Evolutionary conservation across 2,797 vertebrate genomes (phyloP).

Genomic region (Euthynnus affinis): DNA sequence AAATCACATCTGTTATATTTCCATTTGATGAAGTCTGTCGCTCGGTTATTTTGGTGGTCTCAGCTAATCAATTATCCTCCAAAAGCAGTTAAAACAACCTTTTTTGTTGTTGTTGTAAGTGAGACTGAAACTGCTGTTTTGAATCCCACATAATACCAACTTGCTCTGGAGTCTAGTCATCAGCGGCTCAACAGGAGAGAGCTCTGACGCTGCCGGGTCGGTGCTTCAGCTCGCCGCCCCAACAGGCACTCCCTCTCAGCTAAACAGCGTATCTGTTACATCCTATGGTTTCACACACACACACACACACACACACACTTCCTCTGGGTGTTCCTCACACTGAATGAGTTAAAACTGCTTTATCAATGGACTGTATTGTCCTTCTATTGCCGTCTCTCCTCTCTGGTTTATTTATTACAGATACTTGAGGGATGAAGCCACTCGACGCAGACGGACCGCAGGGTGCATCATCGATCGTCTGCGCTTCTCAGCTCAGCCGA

Average conservation of each 20-base stretch:
- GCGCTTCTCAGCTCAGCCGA: slow-evolving; percentile 60
- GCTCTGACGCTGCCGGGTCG: slow-evolving; percentile 41
- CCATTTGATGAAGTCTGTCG: not conserved
- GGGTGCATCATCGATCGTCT: slow-evolving; percentile 49
- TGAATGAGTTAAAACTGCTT: slow-evolving; percentile 39
- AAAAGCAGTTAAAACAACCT: slow-evolving; percentile 23
- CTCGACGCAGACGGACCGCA: slow-evolving; percentile 37
- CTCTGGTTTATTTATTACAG: slow-evolving; percentile 55
- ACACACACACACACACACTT: slow-evolving; percentile 7
- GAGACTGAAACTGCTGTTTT: slow-evolving; percentile 40
- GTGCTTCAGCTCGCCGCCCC: slow-evolving; percentile 43
- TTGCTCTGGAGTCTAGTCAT: slow-evolving; percentile 42
- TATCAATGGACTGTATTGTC: slow-evolving; percentile 49
- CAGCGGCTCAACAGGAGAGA: slow-evolving; percentile 45
- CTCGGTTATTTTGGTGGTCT: slow-evolving; percentile 16
- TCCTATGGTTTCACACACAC: slow-evolving; percentile 10
- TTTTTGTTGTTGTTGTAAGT: not conserved
- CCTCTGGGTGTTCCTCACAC: slow-evolving; percentile 42
- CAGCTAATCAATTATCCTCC: slow-evolving; percentile 13
- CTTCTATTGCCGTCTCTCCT: slow-evolving; percentile 33
- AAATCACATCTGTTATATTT: slow-evolving; percentile 10
- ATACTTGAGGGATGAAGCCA: slow-evolving; percentile 45
- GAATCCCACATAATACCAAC: slow-evolving; percentile 34
- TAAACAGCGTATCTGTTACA: not conserved
- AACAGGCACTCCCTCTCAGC: not conserved